Evolutionary conservation across 2,797 vertebrate genomes (phyloP).

Genomic region (Heterohyrax brucei): DNA sequence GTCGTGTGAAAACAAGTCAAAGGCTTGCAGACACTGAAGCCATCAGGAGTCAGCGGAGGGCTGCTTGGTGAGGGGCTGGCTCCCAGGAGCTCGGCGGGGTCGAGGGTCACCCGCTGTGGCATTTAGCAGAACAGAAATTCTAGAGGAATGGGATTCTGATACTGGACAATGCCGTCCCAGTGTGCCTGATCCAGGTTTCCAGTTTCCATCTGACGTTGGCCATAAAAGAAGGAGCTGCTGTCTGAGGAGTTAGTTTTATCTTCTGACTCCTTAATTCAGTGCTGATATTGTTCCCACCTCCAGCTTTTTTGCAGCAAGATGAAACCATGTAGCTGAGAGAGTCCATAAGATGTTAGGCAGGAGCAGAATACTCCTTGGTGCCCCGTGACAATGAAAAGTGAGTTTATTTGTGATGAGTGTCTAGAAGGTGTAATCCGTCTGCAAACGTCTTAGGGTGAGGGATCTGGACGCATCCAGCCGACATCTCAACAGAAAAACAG

Average conservation of each 20-base stretch:
- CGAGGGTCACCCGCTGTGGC: rapidly evolving
- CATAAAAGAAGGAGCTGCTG: too few relatives aligned
- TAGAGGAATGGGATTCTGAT: too few relatives aligned
- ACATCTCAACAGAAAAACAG: neutral
- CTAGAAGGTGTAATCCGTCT: neutral
- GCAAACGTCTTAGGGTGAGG: neutral
- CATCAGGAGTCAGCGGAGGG: rapidly evolving
- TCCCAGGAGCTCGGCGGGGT: too few relatives aligned
- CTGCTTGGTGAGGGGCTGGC: too few relatives aligned
- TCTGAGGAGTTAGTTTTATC: neutral
- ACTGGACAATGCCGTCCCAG: rapidly evolving
- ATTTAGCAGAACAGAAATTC: too few relatives aligned
- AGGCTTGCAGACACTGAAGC: neutral
- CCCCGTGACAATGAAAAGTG: neutral
- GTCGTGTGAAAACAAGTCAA: neutral
- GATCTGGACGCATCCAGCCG: neutral
- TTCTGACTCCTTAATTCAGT: neutral
- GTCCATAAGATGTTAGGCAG: rapidly evolving
- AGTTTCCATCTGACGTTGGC: neutral
- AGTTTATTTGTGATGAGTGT: neutral
- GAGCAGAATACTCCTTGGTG: neutral
- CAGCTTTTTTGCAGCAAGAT: neutral
- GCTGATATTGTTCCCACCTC: too few relatives aligned
- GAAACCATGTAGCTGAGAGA: neutral
- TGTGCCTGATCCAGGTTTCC: neutral